Percentiles rank a stretch among this genome's conserved stretches.
Evolutionary conservation across 2,888 invertebrate genomes (phyloP).

Genomic region (Eilema depressum): DNA sequence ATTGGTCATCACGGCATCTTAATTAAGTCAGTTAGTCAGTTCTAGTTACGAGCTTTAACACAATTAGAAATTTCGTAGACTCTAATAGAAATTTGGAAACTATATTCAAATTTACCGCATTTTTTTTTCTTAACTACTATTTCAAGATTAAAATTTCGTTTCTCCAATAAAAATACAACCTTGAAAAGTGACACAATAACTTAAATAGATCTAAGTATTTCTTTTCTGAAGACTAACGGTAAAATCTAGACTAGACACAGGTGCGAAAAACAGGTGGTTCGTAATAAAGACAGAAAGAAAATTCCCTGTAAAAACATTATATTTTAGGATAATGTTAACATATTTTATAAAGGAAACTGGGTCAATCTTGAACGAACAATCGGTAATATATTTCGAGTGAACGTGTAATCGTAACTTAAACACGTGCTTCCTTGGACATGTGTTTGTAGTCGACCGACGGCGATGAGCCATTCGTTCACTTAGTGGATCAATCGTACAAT

Average conservation of each 20-base stretch:
- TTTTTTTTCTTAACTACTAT: no score
- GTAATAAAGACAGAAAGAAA: slow-evolving; percentile 41
- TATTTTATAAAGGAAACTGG: slow-evolving; percentile 52
- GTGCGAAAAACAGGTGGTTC: slow-evolving; percentile 41
- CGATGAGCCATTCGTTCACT: slow-evolving; percentile 45
- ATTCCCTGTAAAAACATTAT: slow-evolving; percentile 42
- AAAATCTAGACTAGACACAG: slow-evolving; percentile 24
- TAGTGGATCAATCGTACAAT: slow-evolving; percentile 47
- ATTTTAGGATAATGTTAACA: slow-evolving; percentile 50
- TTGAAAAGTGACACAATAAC: no score
- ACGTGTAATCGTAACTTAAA: slow-evolving; percentile 47
- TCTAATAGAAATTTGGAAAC: slow-evolving; percentile 19
- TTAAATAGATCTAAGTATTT: background rate
- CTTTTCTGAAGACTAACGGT: background rate
- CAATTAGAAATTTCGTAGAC: slow-evolving; percentile 31
- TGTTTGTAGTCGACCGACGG: slow-evolving; percentile 38
- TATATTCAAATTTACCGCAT: slow-evolving; percentile 1
- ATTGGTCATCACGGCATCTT: slow-evolving; percentile 47
- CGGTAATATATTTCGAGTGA: slow-evolving; percentile 48
- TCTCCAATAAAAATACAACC: no score
- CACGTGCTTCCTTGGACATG: slow-evolving; percentile 41
- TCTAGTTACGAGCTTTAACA: slow-evolving; percentile 36
- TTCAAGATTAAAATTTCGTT: no score
- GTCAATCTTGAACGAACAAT: slow-evolving; percentile 55
- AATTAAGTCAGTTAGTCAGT: slow-evolving; percentile 36